These are phyloP conservation scores for Solea solea DNA, from an alignment of 2,113 vertebrate species.

Conservation along the genomic window DNA sequence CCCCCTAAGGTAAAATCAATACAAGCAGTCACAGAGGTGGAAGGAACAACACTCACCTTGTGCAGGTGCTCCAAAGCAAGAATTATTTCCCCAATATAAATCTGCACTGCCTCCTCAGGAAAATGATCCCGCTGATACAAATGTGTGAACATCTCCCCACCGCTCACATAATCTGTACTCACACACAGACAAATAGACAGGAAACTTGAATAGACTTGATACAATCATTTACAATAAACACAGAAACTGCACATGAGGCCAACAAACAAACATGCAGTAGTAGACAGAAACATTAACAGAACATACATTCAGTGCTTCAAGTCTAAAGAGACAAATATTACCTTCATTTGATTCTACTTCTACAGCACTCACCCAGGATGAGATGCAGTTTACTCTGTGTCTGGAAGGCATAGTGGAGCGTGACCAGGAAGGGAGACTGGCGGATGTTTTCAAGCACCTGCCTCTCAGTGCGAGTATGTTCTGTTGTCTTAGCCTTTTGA, in stretches of 20 bases:
- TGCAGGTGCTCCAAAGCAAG: conserved; percentile 91
- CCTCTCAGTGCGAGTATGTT: conserved; percentile 91
- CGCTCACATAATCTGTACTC: conserved; percentile 89
- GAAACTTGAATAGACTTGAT: conserved; percentile 28
- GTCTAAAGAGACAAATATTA: not conserved
- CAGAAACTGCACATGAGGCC: not conserved
- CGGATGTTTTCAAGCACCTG: conserved; percentile 92
- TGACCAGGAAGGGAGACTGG: conserved; percentile 92
- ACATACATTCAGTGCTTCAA: conserved; percentile 25
- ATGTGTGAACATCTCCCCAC: conserved; percentile 94
- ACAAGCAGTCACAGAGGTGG: not conserved
- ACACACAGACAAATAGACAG: conserved; percentile 53
- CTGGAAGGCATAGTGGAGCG: conserved; percentile 94
- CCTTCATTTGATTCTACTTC: not conserved
- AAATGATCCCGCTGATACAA: conserved; percentile 93
- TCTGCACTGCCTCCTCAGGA: conserved; percentile 87
- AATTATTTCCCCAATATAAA: conserved; percentile 91
- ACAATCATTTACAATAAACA: conserved; percentile 21
- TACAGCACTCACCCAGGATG: conserved; percentile 85
- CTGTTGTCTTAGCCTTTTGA: conserved; percentile 91
- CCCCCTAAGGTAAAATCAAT: not conserved
- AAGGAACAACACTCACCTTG: conserved; percentile 80
- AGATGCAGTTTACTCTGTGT: conserved; percentile 92
- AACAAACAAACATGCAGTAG: conserved; percentile 13
- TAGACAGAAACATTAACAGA: conserved; percentile 25